These are phyloP conservation scores for Idaea straminata DNA, from an alignment of 2,888 invertebrate species.

Conservation along the genomic window DNA sequence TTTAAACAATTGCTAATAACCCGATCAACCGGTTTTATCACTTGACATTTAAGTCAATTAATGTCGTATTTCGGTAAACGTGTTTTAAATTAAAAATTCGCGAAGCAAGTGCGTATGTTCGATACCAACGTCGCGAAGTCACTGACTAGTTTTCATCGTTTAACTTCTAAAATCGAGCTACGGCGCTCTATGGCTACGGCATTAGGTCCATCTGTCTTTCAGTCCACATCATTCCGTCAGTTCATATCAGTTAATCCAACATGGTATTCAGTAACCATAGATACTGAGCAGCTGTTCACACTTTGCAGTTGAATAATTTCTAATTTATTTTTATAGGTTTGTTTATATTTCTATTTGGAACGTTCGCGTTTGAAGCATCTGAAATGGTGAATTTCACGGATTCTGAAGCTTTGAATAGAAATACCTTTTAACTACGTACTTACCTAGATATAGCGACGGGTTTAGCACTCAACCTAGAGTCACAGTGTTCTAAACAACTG, in stretches of 20 bases:
- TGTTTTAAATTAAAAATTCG: background rate
- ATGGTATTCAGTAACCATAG: slow-evolving; percentile 50
- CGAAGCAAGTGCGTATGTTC: background rate
- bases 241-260: background rate
- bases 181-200: background rate
- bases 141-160: background rate
- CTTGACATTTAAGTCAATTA: slow-evolving; percentile 1
- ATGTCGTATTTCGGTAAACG: slow-evolving; percentile 1
- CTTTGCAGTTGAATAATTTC: slow-evolving; percentile 28
- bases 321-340: slow-evolving; percentile 20
- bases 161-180: background rate
- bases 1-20: background rate
- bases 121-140: background rate
- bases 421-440: background rate
- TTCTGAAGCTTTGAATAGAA: background rate
- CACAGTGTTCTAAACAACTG: too few species aligned
- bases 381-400: background rate
- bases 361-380: background rate
- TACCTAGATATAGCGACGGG: background rate
- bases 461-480: background rate
- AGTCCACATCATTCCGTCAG: background rate
- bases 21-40: background rate
- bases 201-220: background rate
- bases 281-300: slow-evolving; percentile 43
- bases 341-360: slow-evolving; percentile 20